These are phyloP conservation scores for Charaxes varanes DNA, from an alignment of 1,140 invertebrate genomes.

Conservation along the genomic window DNA sequence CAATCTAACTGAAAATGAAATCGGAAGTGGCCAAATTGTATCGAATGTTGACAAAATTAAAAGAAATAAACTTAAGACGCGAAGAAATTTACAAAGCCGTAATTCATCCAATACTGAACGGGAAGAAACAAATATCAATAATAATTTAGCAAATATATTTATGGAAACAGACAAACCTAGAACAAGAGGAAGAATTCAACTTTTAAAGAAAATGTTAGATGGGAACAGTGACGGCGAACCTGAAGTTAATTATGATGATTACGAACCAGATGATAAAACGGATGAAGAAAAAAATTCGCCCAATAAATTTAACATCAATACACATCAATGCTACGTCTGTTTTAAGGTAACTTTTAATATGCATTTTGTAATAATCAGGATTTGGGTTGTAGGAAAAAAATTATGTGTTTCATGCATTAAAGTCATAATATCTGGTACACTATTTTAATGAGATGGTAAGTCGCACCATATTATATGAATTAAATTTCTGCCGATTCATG, in stretches of 20 bases:
- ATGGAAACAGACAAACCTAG: too few species aligned
- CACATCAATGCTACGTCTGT: slow-evolving; percentile 53
- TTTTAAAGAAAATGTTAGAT: slow-evolving; percentile 4
- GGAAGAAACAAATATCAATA: too few species aligned
- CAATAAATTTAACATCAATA: slow-evolving; percentile 32
- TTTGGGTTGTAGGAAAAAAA: background rate
- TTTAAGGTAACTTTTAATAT: slow-evolving; percentile 41
- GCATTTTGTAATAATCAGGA: background rate
- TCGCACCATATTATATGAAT: too few species aligned
- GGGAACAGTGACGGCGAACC: background rate
- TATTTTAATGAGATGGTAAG: too few species aligned
- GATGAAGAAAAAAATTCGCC: background rate
- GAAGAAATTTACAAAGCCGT: background rate
- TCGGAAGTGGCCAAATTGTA: too few species aligned
- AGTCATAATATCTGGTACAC: too few species aligned
- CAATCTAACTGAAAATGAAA: too few species aligned
- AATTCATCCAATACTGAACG: too few species aligned
- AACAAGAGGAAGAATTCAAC: slow-evolving; percentile 1
- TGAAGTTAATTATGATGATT: slow-evolving; percentile 7
- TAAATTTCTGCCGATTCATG: too few species aligned
- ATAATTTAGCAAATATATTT: too few species aligned
- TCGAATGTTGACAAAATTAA: too few species aligned
- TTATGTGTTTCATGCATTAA: slow-evolving; percentile 5
- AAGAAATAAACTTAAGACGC: too few species aligned
- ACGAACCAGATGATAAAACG: slow-evolving; percentile 2